Evolutionary conservation across 1,140 invertebrate species (phyloP).

Genomic region (Neotoxoptera formosana): DNA sequence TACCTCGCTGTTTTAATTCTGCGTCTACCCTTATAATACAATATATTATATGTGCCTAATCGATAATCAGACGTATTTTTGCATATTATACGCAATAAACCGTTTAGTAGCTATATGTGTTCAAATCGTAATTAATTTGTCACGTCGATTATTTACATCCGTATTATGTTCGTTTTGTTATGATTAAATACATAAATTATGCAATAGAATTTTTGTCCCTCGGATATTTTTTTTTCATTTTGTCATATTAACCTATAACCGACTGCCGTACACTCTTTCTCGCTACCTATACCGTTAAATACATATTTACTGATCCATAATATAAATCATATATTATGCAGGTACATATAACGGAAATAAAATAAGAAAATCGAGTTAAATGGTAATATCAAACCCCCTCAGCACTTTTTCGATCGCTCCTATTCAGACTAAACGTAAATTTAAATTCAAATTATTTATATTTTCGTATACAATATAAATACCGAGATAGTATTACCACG

Average conservation of each 20-base stretch:
- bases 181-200: background rate
- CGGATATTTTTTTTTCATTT: background rate
- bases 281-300: background rate
- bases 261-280: background rate
- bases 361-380: background rate
- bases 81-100: background rate
- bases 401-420: background rate
- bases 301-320: background rate
- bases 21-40: background rate
- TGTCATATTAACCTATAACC: background rate
- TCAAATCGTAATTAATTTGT: conserved; percentile 8
- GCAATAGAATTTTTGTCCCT: background rate
- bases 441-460: background rate
- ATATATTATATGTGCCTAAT: background rate
- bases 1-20: background rate
- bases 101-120: background rate
- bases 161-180: background rate
- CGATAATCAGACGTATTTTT: background rate
- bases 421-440: background rate
- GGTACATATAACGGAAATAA: background rate
- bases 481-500: background rate
- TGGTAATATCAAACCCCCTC: background rate
- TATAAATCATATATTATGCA: background rate
- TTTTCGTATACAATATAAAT: background rate
- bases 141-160: too few species aligned